phyloP scores from a whole-genome alignment of 2,113 vertebrate genomes.

The Silurus meridionalis region DNA sequence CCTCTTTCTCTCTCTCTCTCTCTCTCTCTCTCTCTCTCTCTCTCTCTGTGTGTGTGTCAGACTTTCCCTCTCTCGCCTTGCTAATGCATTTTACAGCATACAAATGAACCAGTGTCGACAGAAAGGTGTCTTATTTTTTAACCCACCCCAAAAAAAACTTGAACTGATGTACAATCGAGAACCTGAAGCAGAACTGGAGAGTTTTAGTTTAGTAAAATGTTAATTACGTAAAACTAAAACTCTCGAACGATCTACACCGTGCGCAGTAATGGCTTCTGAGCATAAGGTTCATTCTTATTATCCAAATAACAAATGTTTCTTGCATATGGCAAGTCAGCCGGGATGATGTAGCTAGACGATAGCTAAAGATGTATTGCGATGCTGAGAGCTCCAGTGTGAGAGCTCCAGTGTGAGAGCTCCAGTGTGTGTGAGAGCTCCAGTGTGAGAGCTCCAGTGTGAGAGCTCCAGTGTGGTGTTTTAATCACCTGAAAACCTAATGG shows the following conservation, averaged over 20 bases:
- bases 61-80: slow-evolving; percentile 54
- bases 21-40: slow-evolving; percentile 3
- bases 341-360: no score
- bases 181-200: not conserved
- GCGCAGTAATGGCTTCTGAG: not conserved
- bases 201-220: not conserved
- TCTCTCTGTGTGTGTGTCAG: not conserved
- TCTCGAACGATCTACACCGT: not conserved
- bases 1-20: slow-evolving; percentile 1
- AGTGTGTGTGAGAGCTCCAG: no score
- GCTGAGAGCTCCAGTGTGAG: no score
- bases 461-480: not conserved
- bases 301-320: not conserved
- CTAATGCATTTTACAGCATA: slow-evolving; percentile 73
- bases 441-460: no score
- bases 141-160: not conserved
- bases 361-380: no score
- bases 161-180: not conserved
- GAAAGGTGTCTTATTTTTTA: slow-evolving; percentile 23
- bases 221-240: not conserved
- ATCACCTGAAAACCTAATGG: not conserved
- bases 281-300: not conserved
- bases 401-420: no score
- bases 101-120: slow-evolving; percentile 71
- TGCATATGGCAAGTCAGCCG: not conserved